Evolutionary conservation across 2,888 invertebrate species (phyloP).

Genomic region (Melipona beecheii): DNA sequence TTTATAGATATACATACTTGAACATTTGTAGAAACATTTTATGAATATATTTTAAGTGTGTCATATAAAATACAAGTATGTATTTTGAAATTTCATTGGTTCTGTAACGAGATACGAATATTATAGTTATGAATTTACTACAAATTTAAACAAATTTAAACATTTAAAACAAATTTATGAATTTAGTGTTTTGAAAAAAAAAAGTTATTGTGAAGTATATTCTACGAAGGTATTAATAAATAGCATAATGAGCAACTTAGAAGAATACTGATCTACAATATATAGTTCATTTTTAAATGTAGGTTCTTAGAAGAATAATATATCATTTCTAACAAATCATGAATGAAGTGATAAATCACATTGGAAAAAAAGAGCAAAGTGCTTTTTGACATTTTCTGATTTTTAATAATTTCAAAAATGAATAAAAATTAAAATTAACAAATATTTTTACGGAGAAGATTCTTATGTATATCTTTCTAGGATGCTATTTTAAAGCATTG

Average conservation of each 20-base stretch:
- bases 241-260: not conserved
- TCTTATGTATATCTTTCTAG: not conserved
- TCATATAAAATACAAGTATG: too few relatives aligned
- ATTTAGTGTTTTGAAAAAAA: too few relatives aligned
- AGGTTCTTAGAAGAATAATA: not conserved
- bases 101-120: too few relatives aligned
- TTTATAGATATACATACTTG: too few relatives aligned
- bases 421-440: not conserved
- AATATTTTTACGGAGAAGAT: not conserved
- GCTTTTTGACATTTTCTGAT: not conserved
- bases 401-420: not conserved
- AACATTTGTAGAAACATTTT: too few relatives aligned
- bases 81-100: too few relatives aligned
- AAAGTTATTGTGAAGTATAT: not conserved
- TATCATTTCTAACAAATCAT: not conserved
- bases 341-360: too few relatives aligned
- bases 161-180: too few relatives aligned
- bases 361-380: not conserved
- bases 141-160: too few relatives aligned
- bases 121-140: too few relatives aligned
- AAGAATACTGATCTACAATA: not conserved
- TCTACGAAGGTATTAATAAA: not conserved
- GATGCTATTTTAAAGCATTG: not conserved
- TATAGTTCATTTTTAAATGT: not conserved
- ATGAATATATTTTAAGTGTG: too few relatives aligned